Evolutionary conservation across 2,113 vertebrate species (phyloP).

Genomic region (Setophaga coronata): DNA sequence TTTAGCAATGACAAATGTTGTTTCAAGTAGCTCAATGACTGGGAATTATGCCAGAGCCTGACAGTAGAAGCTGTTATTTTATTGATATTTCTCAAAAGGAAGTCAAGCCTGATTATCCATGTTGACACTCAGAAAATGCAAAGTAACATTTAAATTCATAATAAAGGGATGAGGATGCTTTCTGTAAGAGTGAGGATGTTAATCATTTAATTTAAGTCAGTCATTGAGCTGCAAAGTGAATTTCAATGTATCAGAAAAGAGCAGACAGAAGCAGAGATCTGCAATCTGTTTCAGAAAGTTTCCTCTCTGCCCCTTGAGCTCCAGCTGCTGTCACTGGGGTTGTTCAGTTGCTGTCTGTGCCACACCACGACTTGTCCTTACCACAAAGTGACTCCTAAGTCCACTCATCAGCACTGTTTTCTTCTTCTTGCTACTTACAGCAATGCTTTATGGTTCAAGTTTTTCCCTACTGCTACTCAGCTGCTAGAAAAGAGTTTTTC

Average conservation of each 20-base stretch:
- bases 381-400: neutral
- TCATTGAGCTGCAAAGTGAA: neutral
- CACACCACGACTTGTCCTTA: neutral
- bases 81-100: conserved; percentile 30
- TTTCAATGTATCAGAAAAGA: neutral
- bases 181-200: neutral
- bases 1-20: neutral
- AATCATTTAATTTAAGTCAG: neutral
- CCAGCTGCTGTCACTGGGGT: neutral
- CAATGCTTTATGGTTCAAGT: neutral
- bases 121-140: conserved; percentile 41
- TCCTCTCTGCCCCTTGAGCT: neutral
- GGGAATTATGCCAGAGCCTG: conserved; percentile 17
- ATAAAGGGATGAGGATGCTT: neutral
- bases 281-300: neutral
- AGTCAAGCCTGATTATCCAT: conserved; percentile 17
- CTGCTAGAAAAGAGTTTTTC: neutral
- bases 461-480: neutral
- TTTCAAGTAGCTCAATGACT: conserved; percentile 33
- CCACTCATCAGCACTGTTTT: neutral
- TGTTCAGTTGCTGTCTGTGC: neutral
- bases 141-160: conserved; percentile 9
- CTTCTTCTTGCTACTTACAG: neutral
- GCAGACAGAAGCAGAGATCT: neutral
- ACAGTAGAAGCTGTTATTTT: conserved; percentile 25